phyloP scores from a whole-genome alignment of 2,113 vertebrate genomes.

The Triplophysa rosa region DNA sequence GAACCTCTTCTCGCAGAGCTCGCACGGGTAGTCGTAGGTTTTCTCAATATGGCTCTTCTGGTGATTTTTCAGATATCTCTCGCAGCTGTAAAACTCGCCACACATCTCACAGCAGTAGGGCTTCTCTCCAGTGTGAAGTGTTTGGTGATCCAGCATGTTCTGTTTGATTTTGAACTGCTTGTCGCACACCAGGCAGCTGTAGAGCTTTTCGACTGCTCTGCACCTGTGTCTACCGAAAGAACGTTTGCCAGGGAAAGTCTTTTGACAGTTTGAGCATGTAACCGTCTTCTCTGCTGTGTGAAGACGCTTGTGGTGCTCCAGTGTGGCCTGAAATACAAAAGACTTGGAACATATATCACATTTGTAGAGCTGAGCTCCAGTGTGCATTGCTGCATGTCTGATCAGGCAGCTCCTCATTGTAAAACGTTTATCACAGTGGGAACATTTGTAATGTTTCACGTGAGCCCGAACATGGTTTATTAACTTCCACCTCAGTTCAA shows the following conservation, averaged over 20 bases:
- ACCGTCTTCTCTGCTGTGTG: conserved; percentile 39
- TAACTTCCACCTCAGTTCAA: conserved; percentile 59
- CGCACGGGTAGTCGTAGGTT: conserved; percentile 64
- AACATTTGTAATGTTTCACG: conserved; percentile 60
- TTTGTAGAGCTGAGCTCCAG: conserved; percentile 56
- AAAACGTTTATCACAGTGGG: conserved; percentile 62
- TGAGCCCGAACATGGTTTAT: conserved; percentile 59
- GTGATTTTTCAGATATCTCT: conserved; percentile 58
- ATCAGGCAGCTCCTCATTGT: conserved; percentile 39
- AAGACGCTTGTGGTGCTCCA: conserved; percentile 57
- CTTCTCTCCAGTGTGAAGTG: conserved; percentile 41
- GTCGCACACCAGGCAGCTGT: conserved; percentile 64
- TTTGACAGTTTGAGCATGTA: conserved; percentile 56
- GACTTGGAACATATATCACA: conserved; percentile 58
- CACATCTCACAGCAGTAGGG: conserved; percentile 65
- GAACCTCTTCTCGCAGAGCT: conserved; percentile 69
- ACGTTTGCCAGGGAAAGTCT: conserved; percentile 39
- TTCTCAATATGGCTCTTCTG: conserved; percentile 56
- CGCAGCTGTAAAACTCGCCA: conserved; percentile 59
- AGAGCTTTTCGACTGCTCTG: conserved; percentile 54
- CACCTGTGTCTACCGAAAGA: conserved; percentile 61
- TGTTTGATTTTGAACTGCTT: conserved; percentile 56
- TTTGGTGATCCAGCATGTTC: conserved; percentile 41
- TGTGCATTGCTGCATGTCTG: conserved; percentile 57
- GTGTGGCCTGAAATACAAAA: conserved; percentile 59